These are phyloP conservation scores for Nephrotoma flavescens DNA, from an alignment of 2,888 invertebrate species.

Conservation along the genomic window DNA sequence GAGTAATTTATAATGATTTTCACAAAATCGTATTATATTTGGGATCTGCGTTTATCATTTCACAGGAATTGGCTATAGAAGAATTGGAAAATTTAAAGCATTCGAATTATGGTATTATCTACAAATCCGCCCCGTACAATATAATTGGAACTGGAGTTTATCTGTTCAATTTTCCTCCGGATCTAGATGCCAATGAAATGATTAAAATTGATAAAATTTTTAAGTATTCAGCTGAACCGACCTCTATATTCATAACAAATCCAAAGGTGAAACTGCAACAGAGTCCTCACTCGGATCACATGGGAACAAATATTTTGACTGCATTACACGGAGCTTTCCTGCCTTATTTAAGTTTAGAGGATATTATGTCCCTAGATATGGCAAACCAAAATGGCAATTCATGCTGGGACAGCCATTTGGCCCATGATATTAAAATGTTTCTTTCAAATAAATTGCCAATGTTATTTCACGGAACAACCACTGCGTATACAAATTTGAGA, in stretches of 20 bases:
- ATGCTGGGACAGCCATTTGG: background rate
- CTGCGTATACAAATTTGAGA: background rate
- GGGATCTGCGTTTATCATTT: background rate
- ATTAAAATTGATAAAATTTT: background rate
- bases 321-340: too few species aligned
- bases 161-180: background rate
- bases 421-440: too few species aligned
- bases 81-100: background rate
- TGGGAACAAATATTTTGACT: background rate
- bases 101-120: background rate
- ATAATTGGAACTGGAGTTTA: background rate
- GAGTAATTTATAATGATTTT: too few species aligned
- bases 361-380: background rate
- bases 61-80: background rate
- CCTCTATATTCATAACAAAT: background rate
- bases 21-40: too few species aligned
- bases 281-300: background rate
- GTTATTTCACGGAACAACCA: background rate
- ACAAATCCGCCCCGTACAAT: background rate
- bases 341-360: too few species aligned
- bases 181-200: background rate
- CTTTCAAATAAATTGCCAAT: too few species aligned
- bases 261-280: background rate
- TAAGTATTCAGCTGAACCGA: background rate
- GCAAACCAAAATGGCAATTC: background rate